Percentiles rank a stretch among this genome's conserved stretches.
phyloP scores from a whole-genome alignment of 2,888 invertebrate genomes.

The Cinara cedri region DNA sequence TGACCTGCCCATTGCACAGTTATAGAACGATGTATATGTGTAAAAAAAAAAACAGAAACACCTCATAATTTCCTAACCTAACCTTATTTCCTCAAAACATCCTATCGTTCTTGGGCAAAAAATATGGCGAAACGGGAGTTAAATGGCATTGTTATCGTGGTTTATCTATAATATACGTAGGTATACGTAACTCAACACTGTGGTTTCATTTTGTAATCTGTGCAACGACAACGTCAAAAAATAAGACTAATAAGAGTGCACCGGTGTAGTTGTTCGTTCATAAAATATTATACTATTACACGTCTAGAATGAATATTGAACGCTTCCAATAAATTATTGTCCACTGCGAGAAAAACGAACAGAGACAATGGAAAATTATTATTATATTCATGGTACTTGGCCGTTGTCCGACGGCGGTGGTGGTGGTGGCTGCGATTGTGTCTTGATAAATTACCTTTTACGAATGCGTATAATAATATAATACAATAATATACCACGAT shows the following conservation, averaged over 20 bases:
- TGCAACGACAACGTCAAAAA: not conserved
- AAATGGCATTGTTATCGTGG: too few relatives aligned
- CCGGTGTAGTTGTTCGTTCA: too few relatives aligned
- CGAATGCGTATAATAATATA: conserved; percentile 12
- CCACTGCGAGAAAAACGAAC: not conserved
- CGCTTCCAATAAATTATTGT: conserved; percentile 37
- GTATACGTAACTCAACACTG: too few relatives aligned
- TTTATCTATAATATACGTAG: too few relatives aligned
- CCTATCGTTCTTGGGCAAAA: too few relatives aligned
- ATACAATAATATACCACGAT: not conserved
- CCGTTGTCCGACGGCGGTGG: conserved; percentile 21
- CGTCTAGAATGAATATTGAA: conserved; percentile 35
- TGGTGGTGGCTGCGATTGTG: conserved; percentile 26
- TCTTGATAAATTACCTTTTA: conserved; percentile 49
- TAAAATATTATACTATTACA: not conserved
- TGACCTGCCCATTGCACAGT: too few relatives aligned
- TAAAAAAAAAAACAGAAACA: too few relatives aligned
- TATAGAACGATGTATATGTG: too few relatives aligned
- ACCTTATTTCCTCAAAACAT: too few relatives aligned
- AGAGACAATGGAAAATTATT: conserved; percentile 8
- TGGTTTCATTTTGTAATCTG: not conserved
- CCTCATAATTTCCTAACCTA: too few relatives aligned
- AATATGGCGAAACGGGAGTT: too few relatives aligned
- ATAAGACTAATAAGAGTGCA: not conserved
- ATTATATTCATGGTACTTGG: conserved; percentile 35